These are phyloP conservation scores for Peromyscus aztecus DNA, from an alignment of 2,797 vertebrate genomes.

Conservation along the genomic window DNA sequence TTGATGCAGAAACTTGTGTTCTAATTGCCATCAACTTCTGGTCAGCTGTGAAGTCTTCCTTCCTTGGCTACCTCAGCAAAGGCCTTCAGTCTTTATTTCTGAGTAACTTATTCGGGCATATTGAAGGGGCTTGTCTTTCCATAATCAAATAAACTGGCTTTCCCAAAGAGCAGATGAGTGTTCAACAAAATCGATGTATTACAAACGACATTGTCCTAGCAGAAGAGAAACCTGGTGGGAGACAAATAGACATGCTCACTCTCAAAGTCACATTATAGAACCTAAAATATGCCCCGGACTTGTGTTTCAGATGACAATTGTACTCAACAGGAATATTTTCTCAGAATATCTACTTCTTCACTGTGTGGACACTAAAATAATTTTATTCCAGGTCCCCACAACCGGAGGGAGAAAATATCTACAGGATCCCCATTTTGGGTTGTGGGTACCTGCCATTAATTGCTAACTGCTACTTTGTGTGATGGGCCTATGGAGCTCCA, in stretches of 20 bases:
- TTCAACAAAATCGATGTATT: not conserved
- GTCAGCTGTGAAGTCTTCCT: not conserved
- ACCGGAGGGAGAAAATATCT: not conserved
- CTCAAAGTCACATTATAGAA: not conserved
- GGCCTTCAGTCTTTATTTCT: not conserved
- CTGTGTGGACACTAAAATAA: not conserved
- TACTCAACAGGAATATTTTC: not conserved
- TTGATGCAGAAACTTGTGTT: not conserved
- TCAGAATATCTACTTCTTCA: not conserved
- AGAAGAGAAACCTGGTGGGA: not conserved
- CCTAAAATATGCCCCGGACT: not conserved
- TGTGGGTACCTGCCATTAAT: not conserved
- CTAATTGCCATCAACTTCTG: not conserved
- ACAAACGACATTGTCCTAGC: not conserved
- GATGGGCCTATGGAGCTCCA: not conserved
- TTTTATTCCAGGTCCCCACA: conserved; percentile 9
- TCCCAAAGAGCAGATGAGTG: conserved; percentile 22
- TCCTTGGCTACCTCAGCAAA: not conserved
- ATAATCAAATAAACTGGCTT: not conserved
- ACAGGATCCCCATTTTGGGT: not conserved
- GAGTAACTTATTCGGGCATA: not conserved
- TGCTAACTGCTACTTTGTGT: not conserved
- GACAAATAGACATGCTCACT: not conserved
- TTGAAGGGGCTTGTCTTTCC: not conserved
- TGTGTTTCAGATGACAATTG: not conserved